Evolutionary conservation across 2,797 vertebrate genomes (phyloP).

Genomic region (Arrhamphus sclerolepis): DNA sequence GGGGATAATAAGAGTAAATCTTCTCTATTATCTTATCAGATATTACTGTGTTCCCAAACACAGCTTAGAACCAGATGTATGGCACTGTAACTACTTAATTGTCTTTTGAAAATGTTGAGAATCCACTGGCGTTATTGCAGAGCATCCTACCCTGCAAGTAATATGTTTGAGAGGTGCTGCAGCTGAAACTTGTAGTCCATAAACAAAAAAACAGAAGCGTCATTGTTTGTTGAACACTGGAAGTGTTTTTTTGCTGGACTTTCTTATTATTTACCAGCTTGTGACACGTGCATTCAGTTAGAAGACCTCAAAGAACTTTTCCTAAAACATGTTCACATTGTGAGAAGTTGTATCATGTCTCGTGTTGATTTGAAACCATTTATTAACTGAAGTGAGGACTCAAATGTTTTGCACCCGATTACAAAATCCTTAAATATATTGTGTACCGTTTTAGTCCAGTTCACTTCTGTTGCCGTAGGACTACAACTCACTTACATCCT

Average conservation of each 20-base stretch:
- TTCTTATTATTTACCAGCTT: slow-evolving; percentile 48
- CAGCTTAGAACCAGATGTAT: slow-evolving; percentile 41
- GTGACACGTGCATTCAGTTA: slow-evolving; percentile 16
- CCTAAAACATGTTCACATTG: slow-evolving; percentile 23
- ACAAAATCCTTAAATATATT: slow-evolving; percentile 7
- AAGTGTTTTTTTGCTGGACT: slow-evolving; percentile 7
- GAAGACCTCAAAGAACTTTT: slow-evolving; percentile 28
- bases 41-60: slow-evolving; percentile 21
- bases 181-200: slow-evolving; percentile 48
- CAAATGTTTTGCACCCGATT: slow-evolving; percentile 12
- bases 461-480: slow-evolving; percentile 47
- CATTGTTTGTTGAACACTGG: slow-evolving; percentile 37
- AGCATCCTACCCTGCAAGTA: slow-evolving; percentile 51
- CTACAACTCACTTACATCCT: slow-evolving; percentile 46
- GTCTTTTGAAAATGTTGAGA: slow-evolving; percentile 47
- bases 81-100: slow-evolving; percentile 36
- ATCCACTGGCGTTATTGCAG: slow-evolving; percentile 54
- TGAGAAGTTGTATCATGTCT: slow-evolving; percentile 9
- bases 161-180: slow-evolving; percentile 58
- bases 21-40: background rate
- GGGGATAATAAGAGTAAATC: background rate
- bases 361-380: slow-evolving; percentile 11
- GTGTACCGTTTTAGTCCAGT: slow-evolving; percentile 18
- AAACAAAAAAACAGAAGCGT: slow-evolving; percentile 62
- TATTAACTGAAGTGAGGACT: slow-evolving; percentile 12